Base-by-base conservation (phyloP, 2,113 vertebrate genomes). In the Catharus bicknelli region DNA sequence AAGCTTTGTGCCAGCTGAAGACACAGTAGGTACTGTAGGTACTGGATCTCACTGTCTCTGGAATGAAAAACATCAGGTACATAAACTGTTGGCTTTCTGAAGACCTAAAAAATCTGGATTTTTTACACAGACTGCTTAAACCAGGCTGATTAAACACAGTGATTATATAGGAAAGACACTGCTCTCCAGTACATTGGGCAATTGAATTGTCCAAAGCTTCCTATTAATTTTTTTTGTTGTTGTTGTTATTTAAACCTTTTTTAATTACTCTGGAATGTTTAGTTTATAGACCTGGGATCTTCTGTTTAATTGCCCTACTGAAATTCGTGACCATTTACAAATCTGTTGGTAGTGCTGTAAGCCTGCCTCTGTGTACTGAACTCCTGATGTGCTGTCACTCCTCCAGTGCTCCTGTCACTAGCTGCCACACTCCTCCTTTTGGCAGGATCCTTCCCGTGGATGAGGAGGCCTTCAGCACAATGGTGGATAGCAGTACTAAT, bases 21-120 rank as follows among this genome's bases (percentile, higher is more conserved):
- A n/a, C 1, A 0, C 0, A 1, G 14, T 51, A 72, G 15, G 8
- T 53, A 18, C 51, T 16, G 27, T 27, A 51, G 50, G 26, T 64
- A 5, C 27, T 25, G n/a, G 7, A 23, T 64, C 25, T 38, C 7
- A 5, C 18, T 59, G 16, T 77, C 51, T 88, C n/a, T 6, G 1
- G 30, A 72, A 75, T 19, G n/a, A 50, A 78, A 67, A 51, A 25
- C 0, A 3, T 25, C n/a, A 30, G 26, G 23, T 32, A 48, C 5
- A 75, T 40, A 69, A 86, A 5, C 14, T 32, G 21, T 43, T 81
- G 40, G 12, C 16, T 81, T 86, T 48, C 40, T 48, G 30, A 82
- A 89, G 30, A 72, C 21, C 13, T 25, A n/a, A 47, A 27, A 13
- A 40, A 55, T 36, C 30, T 70, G 61, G 9, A 18, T 82, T 82